Evolutionary conservation across 2,797 vertebrate genomes (phyloP).

Genomic region (Notamacropus eugenii): DNA sequence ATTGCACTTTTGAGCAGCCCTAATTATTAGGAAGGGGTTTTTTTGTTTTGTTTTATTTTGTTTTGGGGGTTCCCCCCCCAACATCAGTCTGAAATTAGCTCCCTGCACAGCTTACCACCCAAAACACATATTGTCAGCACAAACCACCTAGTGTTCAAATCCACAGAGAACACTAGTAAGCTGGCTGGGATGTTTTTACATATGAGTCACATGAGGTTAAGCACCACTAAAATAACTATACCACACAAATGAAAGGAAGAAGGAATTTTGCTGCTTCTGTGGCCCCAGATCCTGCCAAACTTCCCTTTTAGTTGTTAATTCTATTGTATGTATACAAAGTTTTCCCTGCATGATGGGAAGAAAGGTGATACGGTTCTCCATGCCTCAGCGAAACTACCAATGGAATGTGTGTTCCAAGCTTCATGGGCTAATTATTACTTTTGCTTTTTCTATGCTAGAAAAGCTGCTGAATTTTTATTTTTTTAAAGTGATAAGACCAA

Average conservation of each 20-base stretch:
- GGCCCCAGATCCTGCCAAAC: slow-evolving; percentile 12
- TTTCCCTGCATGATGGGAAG: slow-evolving; percentile 28
- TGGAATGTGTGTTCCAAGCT: slow-evolving; percentile 54
- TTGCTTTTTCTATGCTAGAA: slow-evolving; percentile 61
- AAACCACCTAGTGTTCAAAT: not conserved
- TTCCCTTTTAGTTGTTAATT: slow-evolving; percentile 48
- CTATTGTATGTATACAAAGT: slow-evolving; percentile 41
- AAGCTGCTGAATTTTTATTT: not conserved
- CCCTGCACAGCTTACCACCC: not conserved
- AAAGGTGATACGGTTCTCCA: slow-evolving; percentile 34
- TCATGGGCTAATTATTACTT: slow-evolving; percentile 59
- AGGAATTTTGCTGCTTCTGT: not conserved
- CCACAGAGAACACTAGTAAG: not conserved
- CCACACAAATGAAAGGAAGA: slow-evolving; percentile 29
- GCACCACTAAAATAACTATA: slow-evolving; percentile 57
- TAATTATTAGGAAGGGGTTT: not conserved
- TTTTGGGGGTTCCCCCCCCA: not conserved
- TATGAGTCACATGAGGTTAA: slow-evolving; percentile 53
- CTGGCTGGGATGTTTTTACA: slow-evolving; percentile 58
- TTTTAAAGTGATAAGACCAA: not conserved
- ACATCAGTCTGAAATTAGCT: not conserved
- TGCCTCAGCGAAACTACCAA: slow-evolving; percentile 59
- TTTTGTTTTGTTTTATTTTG: not conserved
- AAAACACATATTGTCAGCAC: slow-evolving; percentile 7
- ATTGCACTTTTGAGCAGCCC: not conserved